phyloP scores from a whole-genome alignment of 1,140 invertebrate species.

The Tigriopus japonicus region DNA sequence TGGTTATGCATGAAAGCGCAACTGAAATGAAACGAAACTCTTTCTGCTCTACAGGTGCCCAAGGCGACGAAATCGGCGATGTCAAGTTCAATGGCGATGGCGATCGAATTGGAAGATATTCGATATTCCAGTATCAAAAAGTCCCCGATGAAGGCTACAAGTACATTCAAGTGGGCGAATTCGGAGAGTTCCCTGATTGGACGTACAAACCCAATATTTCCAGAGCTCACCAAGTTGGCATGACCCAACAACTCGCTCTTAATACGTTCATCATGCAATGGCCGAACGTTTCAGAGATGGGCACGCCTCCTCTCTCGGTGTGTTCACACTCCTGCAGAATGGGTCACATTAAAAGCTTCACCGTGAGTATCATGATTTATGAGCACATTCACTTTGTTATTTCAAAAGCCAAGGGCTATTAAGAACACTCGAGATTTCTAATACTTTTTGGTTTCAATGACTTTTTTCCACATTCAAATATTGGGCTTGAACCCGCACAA shows the following conservation, averaged over 20 bases:
- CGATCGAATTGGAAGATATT: constrained; percentile 44
- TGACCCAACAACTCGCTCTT: background rate
- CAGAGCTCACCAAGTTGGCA: background rate
- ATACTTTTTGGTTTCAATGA: too few species aligned
- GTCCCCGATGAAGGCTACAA: constrained; percentile 24
- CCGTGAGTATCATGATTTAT: too few species aligned
- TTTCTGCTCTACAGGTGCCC: background rate
- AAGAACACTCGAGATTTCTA: too few species aligned
- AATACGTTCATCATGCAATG: background rate
- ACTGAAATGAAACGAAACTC: background rate
- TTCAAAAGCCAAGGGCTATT: too few species aligned
- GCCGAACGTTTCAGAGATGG: constrained; percentile 18
- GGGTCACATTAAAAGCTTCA: constrained; percentile 22
- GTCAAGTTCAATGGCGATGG: constrained; percentile 42
- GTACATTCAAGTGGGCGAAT: constrained; percentile 39
- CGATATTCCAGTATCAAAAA: constrained; percentile 43
- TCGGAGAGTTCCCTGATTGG: constrained; percentile 26
- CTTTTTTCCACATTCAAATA: too few species aligned
- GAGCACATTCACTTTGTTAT: too few species aligned
- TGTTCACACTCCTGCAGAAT: constrained; percentile 44
- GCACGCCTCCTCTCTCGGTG: constrained; percentile 35
- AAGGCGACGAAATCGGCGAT: constrained; percentile 22
- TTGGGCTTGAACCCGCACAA: too few species aligned
- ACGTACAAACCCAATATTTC: background rate
- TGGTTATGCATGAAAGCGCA: too few species aligned